Percentiles rank a stretch among this genome's conserved stretches.
These are phyloP conservation scores for Pipistrellus pygmaeus DNA, from an alignment of 2,797 vertebrate genomes.

Conservation along the genomic window DNA sequence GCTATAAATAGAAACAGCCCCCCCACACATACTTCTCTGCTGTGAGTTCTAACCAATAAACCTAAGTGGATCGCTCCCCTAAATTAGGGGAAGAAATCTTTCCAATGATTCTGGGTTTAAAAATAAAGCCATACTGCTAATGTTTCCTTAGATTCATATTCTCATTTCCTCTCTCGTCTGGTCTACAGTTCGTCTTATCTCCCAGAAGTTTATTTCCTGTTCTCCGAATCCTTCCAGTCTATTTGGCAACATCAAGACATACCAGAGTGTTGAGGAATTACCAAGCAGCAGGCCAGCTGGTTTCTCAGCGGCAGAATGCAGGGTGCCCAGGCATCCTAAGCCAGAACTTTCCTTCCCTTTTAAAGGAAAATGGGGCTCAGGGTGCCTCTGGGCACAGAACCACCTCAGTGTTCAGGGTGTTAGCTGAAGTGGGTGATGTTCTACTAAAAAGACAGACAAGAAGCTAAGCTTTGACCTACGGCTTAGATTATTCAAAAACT, in stretches of 20 bases:
- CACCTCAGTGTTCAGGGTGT: background rate
- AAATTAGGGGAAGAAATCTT: background rate
- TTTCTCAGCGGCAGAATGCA: background rate
- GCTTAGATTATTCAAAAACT: background rate
- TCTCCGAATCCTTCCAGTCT: slow-evolving; percentile 44
- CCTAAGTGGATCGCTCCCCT: background rate
- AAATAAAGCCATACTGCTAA: slow-evolving; percentile 6
- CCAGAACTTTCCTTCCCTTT: background rate
- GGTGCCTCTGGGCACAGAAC: background rate
- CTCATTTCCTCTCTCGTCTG: slow-evolving; percentile 60
- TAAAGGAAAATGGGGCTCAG: background rate
- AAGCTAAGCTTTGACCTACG: background rate
- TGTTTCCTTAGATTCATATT: background rate
- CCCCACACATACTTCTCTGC: background rate
- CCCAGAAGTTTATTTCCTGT: slow-evolving; percentile 67
- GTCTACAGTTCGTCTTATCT: slow-evolving; percentile 39
- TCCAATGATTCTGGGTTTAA: slow-evolving; percentile 23
- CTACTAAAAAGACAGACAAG: background rate
- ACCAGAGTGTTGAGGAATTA: background rate
- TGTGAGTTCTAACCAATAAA: background rate
- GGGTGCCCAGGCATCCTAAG: background rate
- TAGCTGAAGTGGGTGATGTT: background rate
- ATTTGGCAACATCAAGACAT: background rate
- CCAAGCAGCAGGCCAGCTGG: background rate
- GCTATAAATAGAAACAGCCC: background rate